These are phyloP conservation scores for Argynnis bischoffii DNA, from an alignment of 2,888 invertebrate species.

Conservation along the genomic window DNA sequence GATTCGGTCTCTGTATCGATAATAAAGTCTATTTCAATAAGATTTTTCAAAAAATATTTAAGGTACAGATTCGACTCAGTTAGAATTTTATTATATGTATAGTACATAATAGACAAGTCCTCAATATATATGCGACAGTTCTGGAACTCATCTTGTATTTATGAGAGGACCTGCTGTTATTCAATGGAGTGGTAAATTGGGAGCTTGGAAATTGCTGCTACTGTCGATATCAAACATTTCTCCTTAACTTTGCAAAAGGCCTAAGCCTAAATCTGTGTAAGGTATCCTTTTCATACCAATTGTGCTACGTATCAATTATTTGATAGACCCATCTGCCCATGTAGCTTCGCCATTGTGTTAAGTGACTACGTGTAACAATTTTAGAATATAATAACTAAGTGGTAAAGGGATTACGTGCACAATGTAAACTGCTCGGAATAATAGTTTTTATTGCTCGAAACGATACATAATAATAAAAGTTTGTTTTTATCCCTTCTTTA, in stretches of 20 bases:
- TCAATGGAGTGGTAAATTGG: slow-evolving; percentile 45
- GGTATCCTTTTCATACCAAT: slow-evolving; percentile 19
- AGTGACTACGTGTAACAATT: background rate
- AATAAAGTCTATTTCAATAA: no score
- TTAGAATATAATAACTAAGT: background rate
- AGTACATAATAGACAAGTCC: slow-evolving; percentile 3
- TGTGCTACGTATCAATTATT: slow-evolving; percentile 10
- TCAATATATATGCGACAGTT: background rate
- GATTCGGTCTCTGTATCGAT: no score
- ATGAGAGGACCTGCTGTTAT: slow-evolving; percentile 34
- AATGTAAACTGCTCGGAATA: background rate
- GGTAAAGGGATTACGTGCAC: background rate
- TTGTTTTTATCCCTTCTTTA: no score
- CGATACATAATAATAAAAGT: no score
- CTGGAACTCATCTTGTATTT: slow-evolving; percentile 20
- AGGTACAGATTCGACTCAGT: no score
- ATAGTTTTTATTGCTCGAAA: no score
- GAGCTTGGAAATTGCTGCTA: slow-evolving; percentile 38
- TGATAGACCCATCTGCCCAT: slow-evolving; percentile 1
- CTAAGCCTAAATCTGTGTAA: slow-evolving; percentile 18
- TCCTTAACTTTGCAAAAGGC: slow-evolving; percentile 13
- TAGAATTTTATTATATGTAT: no score
- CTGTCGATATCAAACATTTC: slow-evolving; percentile 21
- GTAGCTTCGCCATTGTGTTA: background rate
- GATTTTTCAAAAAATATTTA: no score